Evolutionary conservation across 2,888 invertebrate species (phyloP), one percentile per base, ranked within the genome.

Genomic region (Nymphalis c-album): DNA sequence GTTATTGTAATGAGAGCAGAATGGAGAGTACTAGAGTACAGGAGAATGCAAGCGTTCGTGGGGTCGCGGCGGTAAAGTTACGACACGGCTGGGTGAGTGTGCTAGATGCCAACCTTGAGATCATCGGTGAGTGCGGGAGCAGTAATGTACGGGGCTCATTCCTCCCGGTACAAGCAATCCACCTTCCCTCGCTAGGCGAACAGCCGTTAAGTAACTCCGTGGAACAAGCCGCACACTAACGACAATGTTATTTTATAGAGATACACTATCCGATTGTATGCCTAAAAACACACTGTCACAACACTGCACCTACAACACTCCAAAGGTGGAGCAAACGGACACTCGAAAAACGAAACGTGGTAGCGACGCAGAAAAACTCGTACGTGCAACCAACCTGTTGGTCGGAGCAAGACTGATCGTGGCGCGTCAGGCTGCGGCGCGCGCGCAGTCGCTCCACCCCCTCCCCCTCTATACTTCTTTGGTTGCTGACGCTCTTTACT

Each of bases 201-300:
- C 87, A 88, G 88, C 90, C 87, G 89, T 87, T 86, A 86, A 83
- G 80, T 80, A 85, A 87, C 85, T 87, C 87, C 84, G 83, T 77
- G 83, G 83, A 87, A 85, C 82, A 81, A 77, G 85, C 86, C 85
- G 84, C 86, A 83, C 85, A 85, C 84, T 81, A 78, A 75, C 75
- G 84, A 84, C 77, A 82, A 87, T 83, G 84, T 79, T 87, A 90
- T 85, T 92, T 90, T 85, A 81, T 85, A 90, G 91, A 85, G 83
- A 91, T 92, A 92, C 92, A 92, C 91, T 85, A 72, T 82, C 81
- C 79, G 79, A 80, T 84, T 88, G 90, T 92, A 92, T 84, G 80
- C 88, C 92, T 86, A 87, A 84, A 92, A 91, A 89, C 89, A 91
- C 91, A 91, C 91, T 80, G 86, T 89, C 91, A 91, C 91, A 83